Conservation (phyloP, 2,113 vertebrate genomes). For the Okapia johnstoni region DNA sequence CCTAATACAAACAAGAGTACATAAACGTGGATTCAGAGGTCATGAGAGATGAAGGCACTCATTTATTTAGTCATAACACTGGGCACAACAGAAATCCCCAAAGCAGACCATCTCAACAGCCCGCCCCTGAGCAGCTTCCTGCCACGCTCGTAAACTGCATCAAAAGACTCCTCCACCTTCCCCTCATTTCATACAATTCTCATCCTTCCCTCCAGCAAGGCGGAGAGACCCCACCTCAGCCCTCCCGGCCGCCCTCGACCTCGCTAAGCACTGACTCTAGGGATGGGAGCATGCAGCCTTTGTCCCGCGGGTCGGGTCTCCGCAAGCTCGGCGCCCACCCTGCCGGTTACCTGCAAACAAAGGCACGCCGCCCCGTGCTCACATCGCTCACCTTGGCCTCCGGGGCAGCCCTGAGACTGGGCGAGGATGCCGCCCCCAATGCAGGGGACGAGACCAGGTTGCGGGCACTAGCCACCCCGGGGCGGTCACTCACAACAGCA, state of each 20-base stretch:
- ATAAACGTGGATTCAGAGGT: background rate
- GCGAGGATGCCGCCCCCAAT: background rate
- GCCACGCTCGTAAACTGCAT: background rate
- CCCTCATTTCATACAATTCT: background rate
- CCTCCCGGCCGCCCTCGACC: background rate
- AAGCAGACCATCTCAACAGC: background rate
- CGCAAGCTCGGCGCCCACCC: background rate
- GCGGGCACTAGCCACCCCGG: rapidly evolving
- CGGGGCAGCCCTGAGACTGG: rapidly evolving
- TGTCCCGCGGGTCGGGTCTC: constrained; percentile 15
- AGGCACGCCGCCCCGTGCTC: background rate
- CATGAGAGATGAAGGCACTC: background rate
- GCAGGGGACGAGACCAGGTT: background rate
- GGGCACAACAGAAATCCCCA: background rate
- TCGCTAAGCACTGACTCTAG: background rate
- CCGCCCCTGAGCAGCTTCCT: background rate
- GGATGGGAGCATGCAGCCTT: constrained; percentile 22
- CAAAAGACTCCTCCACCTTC: background rate
- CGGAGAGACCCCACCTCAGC: background rate
- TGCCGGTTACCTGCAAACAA: constrained; percentile 51
- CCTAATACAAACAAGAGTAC: background rate
- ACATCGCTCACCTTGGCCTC: constrained; percentile 35
- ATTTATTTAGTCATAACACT: background rate
- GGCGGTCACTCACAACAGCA: background rate
- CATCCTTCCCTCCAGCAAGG: background rate